A percentile compares a stretch with the other conserved stretches of the same genome.
Evolutionary conservation across 2,888 invertebrate genomes (phyloP).

Genomic region (Athrips mouffetella): DNA sequence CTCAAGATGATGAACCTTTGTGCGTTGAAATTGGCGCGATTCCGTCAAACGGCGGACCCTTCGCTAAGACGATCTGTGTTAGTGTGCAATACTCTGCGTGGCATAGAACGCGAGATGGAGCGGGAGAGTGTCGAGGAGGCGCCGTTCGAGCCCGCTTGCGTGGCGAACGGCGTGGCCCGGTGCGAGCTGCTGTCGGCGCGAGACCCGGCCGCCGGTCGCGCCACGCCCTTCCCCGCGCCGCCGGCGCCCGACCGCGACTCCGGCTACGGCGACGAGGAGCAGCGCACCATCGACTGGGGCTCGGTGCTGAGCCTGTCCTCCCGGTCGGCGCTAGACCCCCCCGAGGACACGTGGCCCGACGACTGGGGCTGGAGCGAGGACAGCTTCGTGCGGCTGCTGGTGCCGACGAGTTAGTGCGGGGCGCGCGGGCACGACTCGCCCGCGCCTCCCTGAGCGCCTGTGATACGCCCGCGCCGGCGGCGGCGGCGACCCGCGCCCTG

Average conservation of each 20-base stretch:
- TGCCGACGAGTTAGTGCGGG: conserved; percentile 82
- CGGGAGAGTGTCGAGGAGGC: conserved; percentile 79
- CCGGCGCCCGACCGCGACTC: conserved; percentile 82
- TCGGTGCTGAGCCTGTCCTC: conserved; percentile 92
- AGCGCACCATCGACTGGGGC: conserved; percentile 93
- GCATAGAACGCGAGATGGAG: conserved; percentile 94
- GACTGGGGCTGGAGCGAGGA: conserved; percentile 82
- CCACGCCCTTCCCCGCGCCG: conserved; percentile 83
- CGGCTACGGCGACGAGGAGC: conserved; percentile 87
- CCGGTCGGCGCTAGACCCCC: conserved; percentile 90
- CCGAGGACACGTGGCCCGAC: conserved; percentile 86
- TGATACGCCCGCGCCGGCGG: conserved; percentile 56
- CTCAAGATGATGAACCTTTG: conserved; percentile 94
- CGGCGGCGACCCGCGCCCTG: conserved; percentile 33
- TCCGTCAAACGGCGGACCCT: conserved; percentile 93
- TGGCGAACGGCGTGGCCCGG: conserved; percentile 75
- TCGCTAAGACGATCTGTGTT: conserved; percentile 93
- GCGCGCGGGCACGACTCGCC: conserved; percentile 71
- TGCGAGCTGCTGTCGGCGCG: conserved; percentile 77
- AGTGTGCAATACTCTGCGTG: conserved; percentile 93
- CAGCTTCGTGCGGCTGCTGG: conserved; percentile 84
- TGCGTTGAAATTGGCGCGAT: conserved; percentile 93
- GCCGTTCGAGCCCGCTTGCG: conserved; percentile 64
- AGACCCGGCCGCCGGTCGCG: conserved; percentile 77
- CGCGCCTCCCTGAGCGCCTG: conserved; percentile 71